Percentiles rank a stretch among this genome's conserved stretches.
Evolutionary conservation across 2,888 invertebrate genomes (phyloP).

Genomic region (Catocala nupta): DNA sequence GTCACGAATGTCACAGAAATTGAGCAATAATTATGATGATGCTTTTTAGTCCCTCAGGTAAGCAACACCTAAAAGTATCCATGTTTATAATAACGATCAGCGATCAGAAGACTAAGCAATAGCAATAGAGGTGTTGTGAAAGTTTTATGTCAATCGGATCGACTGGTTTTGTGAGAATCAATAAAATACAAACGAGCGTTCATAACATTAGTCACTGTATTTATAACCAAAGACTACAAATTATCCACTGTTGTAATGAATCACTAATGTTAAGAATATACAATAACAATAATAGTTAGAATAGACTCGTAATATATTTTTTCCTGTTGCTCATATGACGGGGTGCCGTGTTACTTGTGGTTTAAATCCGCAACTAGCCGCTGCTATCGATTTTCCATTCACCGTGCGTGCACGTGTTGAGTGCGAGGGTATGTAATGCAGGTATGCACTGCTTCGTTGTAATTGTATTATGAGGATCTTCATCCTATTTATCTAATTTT

Average conservation of each 20-base stretch:
- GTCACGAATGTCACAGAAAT: too few relatives aligned
- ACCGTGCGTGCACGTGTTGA: constrained; percentile 53
- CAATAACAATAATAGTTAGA: constrained; percentile 2
- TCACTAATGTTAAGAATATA: background rate
- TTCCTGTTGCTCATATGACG: constrained; percentile 53
- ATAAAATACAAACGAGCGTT: too few relatives aligned
- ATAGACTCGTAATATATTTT: constrained; percentile 31
- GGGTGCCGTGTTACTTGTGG: constrained; percentile 77
- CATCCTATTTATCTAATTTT: constrained; percentile 33
- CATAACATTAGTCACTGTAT: too few relatives aligned
- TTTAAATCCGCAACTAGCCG: constrained; percentile 73
- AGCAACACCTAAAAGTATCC: too few relatives aligned
- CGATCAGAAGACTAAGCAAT: too few relatives aligned
- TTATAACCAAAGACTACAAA: too few relatives aligned
- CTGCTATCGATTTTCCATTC: constrained; percentile 76
- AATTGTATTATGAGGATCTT: constrained; percentile 48
- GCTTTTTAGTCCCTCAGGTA: too few relatives aligned
- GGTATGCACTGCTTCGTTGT: constrained; percentile 37
- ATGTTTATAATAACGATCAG: too few relatives aligned
- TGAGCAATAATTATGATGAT: too few relatives aligned
- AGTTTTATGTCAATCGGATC: too few relatives aligned
- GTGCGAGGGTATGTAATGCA: constrained; percentile 36
- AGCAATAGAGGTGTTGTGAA: too few relatives aligned
- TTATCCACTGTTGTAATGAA: background rate
- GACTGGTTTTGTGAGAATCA: too few relatives aligned